Conservation (phyloP, 1,140 invertebrate species). For the Atta colombica region DNA sequence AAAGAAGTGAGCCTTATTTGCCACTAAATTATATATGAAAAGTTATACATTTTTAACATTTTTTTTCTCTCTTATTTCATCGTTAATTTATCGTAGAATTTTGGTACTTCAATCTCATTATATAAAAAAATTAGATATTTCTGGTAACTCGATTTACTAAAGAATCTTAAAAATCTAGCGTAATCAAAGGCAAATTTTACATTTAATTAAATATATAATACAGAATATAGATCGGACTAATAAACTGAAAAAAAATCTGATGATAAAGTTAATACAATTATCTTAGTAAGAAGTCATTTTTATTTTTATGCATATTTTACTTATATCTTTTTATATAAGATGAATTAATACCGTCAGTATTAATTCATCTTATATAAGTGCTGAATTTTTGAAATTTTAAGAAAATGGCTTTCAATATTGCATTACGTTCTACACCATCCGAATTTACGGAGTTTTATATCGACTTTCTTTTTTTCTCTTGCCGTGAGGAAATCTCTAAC, state of each 20-base stretch:
- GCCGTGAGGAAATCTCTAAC: conserved; percentile 25
- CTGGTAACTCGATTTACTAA: too few relatives aligned
- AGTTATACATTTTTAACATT: too few relatives aligned
- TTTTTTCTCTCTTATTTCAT: too few relatives aligned
- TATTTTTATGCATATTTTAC: neutral
- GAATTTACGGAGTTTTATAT: conserved; percentile 24
- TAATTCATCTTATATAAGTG: too few relatives aligned
- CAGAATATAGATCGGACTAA: neutral
- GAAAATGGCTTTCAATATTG: neutral
- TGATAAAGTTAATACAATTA: neutral
- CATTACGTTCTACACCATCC: neutral
- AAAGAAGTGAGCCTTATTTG: too few relatives aligned
- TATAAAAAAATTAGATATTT: too few relatives aligned
- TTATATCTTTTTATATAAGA: neutral
- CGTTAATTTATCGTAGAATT: too few relatives aligned
- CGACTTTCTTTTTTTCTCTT: neutral
- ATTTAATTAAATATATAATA: neutral
- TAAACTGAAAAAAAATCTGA: neutral
- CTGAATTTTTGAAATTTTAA: neutral
- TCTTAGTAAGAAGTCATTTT: neutral
- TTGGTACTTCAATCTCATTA: too few relatives aligned
- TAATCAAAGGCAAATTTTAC: too few relatives aligned
- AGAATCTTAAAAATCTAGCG: too few relatives aligned
- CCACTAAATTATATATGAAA: too few relatives aligned
- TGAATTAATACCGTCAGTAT: neutral